Evolutionary conservation across 2,888 invertebrate genomes (phyloP), one percentile per base, ranked within the genome.

Genomic region (Atrina japonica): DNA sequence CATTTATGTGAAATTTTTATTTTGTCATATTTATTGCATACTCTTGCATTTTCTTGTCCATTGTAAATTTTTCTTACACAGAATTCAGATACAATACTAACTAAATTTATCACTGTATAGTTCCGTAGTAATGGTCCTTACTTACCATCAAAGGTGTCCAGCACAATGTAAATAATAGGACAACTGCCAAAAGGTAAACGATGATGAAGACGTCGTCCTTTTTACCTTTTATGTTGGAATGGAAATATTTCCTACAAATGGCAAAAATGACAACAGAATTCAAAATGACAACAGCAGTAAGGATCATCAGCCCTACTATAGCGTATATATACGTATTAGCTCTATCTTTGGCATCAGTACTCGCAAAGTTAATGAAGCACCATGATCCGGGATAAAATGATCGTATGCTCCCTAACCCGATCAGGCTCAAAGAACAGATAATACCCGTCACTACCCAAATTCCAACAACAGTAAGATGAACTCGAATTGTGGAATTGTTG

Each of bases 321-420:
- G 59, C 27, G n/a, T 59, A 59, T 9, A 59, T 21, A 11, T 43
- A 27, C n/a, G 59, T 43, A 7, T 27, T 23, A 11, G 27, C 25
- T 35, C 16, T 27, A 18, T 23, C 16, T 14, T 7, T 45, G 7
- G 27, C 7, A 14, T 25, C 18, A 3, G 18, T 23, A 16, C 27
- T 16, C 7, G 18, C 18, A 43, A 59, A 59, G 25, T 59, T 43
- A 14, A 59, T 16, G 27, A 59, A 59, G 27, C 59, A 59, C 59
- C 59, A 59, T 1, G 59, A 59, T n/a, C 59, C 59, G 1, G 59
- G 59, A n/a, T 43, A 59, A 59, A 59, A 59, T 16, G 23, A 40
- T 23, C 9, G 7, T 6, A 25, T 27, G n/a, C 21, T 61, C 21
- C 35, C 30, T 14, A 47, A 21, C 14, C 29, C 61, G 29, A 43